Base-by-base conservation (phyloP, 2,113 vertebrate genomes). In the Alouatta palliata region DNA sequence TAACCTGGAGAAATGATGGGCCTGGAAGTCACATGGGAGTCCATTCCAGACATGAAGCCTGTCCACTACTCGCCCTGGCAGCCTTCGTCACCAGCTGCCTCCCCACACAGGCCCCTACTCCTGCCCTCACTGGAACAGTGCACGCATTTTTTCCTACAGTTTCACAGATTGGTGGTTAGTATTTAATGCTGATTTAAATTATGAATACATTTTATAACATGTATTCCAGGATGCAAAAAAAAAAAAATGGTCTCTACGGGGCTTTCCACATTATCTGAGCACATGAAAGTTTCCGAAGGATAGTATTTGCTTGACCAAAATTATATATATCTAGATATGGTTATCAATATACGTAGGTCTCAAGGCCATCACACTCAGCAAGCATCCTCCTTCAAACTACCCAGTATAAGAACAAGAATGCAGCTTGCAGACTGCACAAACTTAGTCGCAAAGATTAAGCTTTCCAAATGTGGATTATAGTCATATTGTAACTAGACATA, bases 121-220 rank as follows among this genome's bases (percentile, higher is more conserved):
- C 45, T 54, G 68, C 56, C 43, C 19, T 45, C 40, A 8, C 27
- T 54, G 79, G 61, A 84, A 47, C 5, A 61, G 21, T 1, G 27
- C 27, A 12, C 13, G 4, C 23, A 8, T 70, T 43, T 19, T 37
- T 85, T 45, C 82, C 75, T 58, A 32, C 14, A 37, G 13, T 64
- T 54, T 83, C 20, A n/a, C 76, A 61, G 68, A 35, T 32, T 19
- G 61, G 32, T 71, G n/a, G 45, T 64, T 94, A 66, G 71, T 73
- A 87, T 56, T 94, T 56, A 71, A 35, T 84, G 37, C 52, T 77
- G 61, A 47, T 77, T 87, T 66, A 88, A 52, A 71, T 54, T 30
- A 25, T 61, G 30, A 49, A 27, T 80, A 64, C 11, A 37, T 10
- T 83, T 61, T 27, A 11, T 64, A 32, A 25, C 5, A 32, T n/a